Evolutionary conservation across 2,113 vertebrate species (phyloP).

Genomic region (Oxyruncus cristatus): DNA sequence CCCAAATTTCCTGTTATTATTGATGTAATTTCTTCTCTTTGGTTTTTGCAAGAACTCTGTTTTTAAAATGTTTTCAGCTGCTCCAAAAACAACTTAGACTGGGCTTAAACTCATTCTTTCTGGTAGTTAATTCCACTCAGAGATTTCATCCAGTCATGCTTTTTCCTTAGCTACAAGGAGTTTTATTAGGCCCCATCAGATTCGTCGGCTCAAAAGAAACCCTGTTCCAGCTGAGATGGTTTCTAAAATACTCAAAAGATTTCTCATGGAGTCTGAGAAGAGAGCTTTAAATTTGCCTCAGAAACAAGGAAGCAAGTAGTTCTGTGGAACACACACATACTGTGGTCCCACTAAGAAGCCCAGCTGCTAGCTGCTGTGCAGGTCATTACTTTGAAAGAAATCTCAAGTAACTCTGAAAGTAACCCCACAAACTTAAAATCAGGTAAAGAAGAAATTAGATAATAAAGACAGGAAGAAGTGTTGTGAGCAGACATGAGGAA

Average conservation of each 20-base stretch:
- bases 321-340: neutral
- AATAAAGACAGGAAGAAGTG: neutral
- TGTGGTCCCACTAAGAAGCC: neutral
- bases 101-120: neutral
- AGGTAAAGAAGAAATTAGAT: neutral
- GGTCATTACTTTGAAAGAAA: neutral
- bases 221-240: neutral
- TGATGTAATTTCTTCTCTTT: neutral
- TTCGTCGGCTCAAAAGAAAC: neutral
- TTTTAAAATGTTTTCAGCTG: neutral
- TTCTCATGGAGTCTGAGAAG: neutral
- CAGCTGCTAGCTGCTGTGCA: neutral
- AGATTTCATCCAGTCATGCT: neutral
- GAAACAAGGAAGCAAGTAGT: neutral
- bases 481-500: neutral
- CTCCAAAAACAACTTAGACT: slow-evolving; percentile 5
- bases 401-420: neutral
- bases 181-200: slow-evolving; percentile 4
- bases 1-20: neutral
- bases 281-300: neutral
- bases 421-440: neutral
- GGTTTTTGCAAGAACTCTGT: neutral
- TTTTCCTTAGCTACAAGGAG: slow-evolving; percentile 39
- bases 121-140: slow-evolving; percentile 45
- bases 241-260: neutral